Conservation (phyloP, 2,797 vertebrate species). For the Falco concolor region DNA sequence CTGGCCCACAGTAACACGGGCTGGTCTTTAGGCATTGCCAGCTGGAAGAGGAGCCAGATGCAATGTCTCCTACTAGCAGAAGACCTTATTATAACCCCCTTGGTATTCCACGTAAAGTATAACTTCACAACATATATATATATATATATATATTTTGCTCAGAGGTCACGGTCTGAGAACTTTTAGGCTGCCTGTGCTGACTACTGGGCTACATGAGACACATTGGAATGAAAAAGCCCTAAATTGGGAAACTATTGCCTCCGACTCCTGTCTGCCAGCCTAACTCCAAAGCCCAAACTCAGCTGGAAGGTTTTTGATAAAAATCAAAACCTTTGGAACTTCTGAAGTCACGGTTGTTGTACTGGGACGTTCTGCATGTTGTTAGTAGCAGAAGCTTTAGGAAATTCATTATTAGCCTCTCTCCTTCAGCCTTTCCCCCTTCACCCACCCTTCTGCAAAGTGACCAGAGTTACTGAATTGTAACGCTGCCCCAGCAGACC, state of each 20-base stretch:
- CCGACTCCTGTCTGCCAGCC: neutral
- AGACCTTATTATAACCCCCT: neutral
- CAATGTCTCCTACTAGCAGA: neutral
- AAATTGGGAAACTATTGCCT: neutral
- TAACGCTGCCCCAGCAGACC: neutral
- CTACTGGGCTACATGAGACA: neutral
- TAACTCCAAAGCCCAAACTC: neutral
- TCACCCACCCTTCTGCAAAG: neutral
- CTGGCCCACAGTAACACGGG: neutral
- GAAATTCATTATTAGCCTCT: neutral
- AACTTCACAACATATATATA: neutral
- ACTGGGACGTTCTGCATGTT: accelerated
- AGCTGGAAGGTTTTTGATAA: neutral
- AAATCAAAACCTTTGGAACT: neutral
- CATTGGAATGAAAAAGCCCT: neutral
- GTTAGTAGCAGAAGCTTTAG: neutral
- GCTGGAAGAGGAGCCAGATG: neutral
- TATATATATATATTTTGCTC: neutral
- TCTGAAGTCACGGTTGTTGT: neutral
- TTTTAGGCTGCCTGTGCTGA: neutral
- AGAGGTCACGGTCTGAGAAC: neutral
- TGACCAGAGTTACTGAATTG: neutral
- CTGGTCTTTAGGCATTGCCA: neutral
- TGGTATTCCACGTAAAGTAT: neutral
- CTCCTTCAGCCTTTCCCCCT: neutral